Evolutionary conservation across 2,888 invertebrate species (phyloP).

Genomic region (Imbricaverruca yamaguchii): DNA sequence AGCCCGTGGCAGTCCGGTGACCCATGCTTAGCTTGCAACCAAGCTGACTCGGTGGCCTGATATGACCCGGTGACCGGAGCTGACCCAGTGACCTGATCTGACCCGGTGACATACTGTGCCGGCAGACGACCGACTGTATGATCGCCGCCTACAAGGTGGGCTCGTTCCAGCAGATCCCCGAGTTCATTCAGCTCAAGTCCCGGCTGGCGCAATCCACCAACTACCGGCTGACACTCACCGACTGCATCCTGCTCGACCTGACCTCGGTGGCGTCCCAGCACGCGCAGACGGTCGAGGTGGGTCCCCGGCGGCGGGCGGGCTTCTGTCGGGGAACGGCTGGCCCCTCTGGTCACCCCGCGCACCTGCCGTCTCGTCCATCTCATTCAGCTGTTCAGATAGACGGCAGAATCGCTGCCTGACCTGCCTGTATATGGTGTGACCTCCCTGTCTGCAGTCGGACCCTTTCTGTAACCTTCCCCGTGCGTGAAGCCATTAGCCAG

Average conservation of each 20-base stretch:
- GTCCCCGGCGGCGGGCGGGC: not conserved
- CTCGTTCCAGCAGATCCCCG: constrained; percentile 83
- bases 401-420: not conserved
- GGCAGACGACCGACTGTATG: constrained; percentile 41
- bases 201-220: constrained; percentile 74
- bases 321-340: too few species aligned
- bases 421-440: not conserved
- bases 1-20: too few species aligned
- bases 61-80: too few species aligned
- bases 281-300: constrained; percentile 33
- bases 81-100: too few species aligned
- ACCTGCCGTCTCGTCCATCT: too few species aligned
- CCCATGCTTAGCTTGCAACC: too few species aligned
- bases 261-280: constrained; percentile 46
- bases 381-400: too few species aligned
- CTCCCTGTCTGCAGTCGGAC: too few species aligned
- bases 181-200: constrained; percentile 76
- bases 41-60: too few species aligned
- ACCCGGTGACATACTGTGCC: not conserved
- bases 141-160: constrained; percentile 90
- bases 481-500: too few species aligned
- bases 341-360: too few species aligned
- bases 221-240: constrained; percentile 57
- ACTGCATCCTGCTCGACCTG: constrained; percentile 61
- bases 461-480: too few species aligned